phyloP scores from a whole-genome alignment of 1,140 invertebrate genomes.

The Achroia grisella region DNA sequence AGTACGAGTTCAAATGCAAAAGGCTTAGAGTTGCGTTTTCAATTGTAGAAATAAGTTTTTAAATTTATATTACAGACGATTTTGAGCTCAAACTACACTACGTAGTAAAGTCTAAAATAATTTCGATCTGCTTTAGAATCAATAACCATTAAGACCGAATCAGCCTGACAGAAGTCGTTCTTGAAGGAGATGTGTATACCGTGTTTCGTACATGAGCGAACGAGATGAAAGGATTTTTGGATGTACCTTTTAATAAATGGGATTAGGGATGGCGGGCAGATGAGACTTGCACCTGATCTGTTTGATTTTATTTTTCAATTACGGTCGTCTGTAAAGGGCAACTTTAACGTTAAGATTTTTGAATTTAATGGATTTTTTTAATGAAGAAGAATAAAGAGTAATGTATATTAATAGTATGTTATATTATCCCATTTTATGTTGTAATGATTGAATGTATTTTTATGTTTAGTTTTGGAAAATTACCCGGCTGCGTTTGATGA shows the following conservation, averaged over 20 bases:
- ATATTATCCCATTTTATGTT: too few species aligned
- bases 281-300: conserved; percentile 57
- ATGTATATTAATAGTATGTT: too few species aligned
- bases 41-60: conserved; percentile 23
- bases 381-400: not conserved
- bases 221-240: conserved; percentile 30
- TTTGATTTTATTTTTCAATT: conserved; percentile 66
- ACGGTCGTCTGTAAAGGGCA: conserved; percentile 8
- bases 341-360: not conserved
- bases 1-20: conserved; percentile 56
- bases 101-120: conserved; percentile 25
- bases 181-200: conserved; percentile 22
- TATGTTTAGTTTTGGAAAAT: too few species aligned
- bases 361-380: conserved; percentile 6
- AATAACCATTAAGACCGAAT: conserved; percentile 62
- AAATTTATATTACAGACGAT: conserved; percentile 8
- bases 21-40: conserved; percentile 50
- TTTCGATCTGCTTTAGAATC: conserved; percentile 28
- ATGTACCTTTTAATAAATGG: conserved; percentile 30
- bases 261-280: conserved; percentile 47
- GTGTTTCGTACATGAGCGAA: conserved; percentile 22
- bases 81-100: conserved; percentile 16
- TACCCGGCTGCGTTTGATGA: too few species aligned
- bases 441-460: too few species aligned
- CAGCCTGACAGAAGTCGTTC: conserved; percentile 45